These are phyloP conservation scores for Aphidoletes aphidimyza DNA, from an alignment of 2,888 invertebrate species.

Conservation along the genomic window DNA sequence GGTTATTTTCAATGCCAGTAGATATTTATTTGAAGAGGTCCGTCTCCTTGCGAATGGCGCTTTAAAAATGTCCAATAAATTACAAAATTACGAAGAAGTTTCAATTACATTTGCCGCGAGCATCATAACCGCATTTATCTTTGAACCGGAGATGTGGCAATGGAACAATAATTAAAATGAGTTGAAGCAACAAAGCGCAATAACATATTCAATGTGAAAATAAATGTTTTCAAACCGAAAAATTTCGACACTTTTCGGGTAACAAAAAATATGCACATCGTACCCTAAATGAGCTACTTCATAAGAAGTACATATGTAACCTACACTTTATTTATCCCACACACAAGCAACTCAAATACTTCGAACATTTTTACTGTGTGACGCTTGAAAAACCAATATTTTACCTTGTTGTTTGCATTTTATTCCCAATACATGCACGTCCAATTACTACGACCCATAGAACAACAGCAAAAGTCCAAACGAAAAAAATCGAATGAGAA, in stretches of 20 bases:
- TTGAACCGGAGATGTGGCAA: too few species aligned
- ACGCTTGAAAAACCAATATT: not conserved
- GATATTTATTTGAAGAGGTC: too few species aligned
- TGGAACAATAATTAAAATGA: too few species aligned
- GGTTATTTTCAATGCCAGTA: not conserved
- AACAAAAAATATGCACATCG: too few species aligned
- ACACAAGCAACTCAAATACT: too few species aligned
- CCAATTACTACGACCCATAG: not conserved
- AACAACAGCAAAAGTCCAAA: constrained; percentile 7
- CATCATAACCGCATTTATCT: not conserved
- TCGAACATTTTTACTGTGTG: not conserved
- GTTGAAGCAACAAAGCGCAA: too few species aligned
- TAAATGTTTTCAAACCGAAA: too few species aligned
- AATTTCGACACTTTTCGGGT: too few species aligned
- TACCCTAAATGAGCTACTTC: too few species aligned
- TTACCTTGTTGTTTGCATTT: constrained; percentile 33
- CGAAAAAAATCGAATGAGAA: not conserved
- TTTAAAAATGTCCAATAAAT: not conserved
- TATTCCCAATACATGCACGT: not conserved
- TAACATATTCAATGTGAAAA: too few species aligned
- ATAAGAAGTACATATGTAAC: too few species aligned
- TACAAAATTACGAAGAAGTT: not conserved
- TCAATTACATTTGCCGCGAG: not conserved
- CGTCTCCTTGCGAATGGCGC: not conserved
- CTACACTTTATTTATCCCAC: too few species aligned